Evolutionary conservation across 2,113 vertebrate genomes (phyloP), one percentile per base, ranked within the genome.

Genomic region (Nibea coibor): DNA sequence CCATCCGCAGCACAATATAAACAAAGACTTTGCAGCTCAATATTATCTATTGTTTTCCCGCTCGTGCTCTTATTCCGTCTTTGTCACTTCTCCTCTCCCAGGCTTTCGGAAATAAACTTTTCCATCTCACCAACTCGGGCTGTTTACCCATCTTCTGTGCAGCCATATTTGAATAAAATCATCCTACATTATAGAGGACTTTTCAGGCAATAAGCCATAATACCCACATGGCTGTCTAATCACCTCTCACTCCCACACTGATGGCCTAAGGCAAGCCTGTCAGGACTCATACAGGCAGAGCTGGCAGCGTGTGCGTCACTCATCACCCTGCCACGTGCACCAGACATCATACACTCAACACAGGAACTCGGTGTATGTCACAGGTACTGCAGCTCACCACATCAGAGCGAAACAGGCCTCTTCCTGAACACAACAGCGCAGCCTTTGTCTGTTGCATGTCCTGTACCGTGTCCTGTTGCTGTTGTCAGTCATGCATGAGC

Each of bases 311-410:
- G 45, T 24, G 45, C 42, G 82, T 92, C 90, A 85, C 73, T 93
- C 89, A 65, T 72, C 82, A 11, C 57, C 63, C 75, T 31, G 82
- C 67, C 83, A 65, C 62, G 42, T 53, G 72, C 72, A 22, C 42
- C 47, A 64, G 77, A 73, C 85, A 82, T 88, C 75, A 83, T n/a
- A 71, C 75, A n/a, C 64, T 89, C 83, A 78, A 85, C 85, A 87
- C 91, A 88, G 88, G 89, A 91, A 88, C 77, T 72, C 53, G 2
- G 72, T 80, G 81, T 74, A 78, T 81, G 85, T 87, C 67, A 19
- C 86, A 89, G 91, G 91, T 90, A 84, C 63, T 85, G 89, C 83
- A 83, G 82, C 56, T 81, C 71, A 19, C 89, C 83, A 92, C 89
- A 85, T 85, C 90, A 89, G 75, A 88, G 73, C 22, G 1, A 72